Percentiles rank a stretch among this genome's conserved stretches.
Evolutionary conservation across 2,888 invertebrate species (phyloP).

Genomic region (Dryomyza anilis): DNA sequence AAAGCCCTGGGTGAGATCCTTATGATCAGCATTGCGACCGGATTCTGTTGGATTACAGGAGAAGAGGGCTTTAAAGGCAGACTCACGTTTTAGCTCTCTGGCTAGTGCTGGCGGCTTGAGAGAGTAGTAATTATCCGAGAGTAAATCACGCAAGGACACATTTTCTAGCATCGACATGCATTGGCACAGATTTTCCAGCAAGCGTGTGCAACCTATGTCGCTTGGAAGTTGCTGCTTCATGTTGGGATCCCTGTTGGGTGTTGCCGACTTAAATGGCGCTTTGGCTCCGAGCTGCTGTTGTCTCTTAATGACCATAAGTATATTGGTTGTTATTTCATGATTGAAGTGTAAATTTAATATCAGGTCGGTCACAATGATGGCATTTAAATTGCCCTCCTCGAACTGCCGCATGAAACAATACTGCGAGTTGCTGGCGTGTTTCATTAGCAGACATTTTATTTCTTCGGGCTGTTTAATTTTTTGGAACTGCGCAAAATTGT

Average conservation of each 20-base stretch:
- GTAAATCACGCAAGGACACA: conserved; percentile 45
- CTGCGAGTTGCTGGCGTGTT: conserved; percentile 46
- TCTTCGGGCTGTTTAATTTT: conserved; percentile 46
- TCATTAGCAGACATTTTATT: conserved; percentile 46
- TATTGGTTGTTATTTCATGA: conserved; percentile 54
- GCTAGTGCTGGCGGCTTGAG: conserved; percentile 46
- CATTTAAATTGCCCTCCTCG: conserved; percentile 49
- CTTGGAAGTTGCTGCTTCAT: conserved; percentile 35
- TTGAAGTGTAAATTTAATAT: conserved; percentile 55
- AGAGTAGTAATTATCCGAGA: conserved; percentile 47
- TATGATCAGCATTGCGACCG: conserved; percentile 49
- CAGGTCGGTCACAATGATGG: conserved; percentile 54
- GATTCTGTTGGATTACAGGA: conserved; percentile 43
- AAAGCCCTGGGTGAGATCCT: conserved; percentile 47
- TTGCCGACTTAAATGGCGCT: not conserved
- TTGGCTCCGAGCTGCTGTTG: conserved; percentile 44
- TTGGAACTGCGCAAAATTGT: conserved; percentile 64
- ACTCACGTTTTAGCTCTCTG: conserved; percentile 48
- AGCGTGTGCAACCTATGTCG: conserved; percentile 51
- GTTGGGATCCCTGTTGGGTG: conserved; percentile 5
- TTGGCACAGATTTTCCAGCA: conserved; percentile 52
- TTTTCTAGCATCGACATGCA: conserved; percentile 50
- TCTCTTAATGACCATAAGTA: conserved; percentile 52
- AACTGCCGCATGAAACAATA: conserved; percentile 54
- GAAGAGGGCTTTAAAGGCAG: conserved; percentile 46